A percentile compares a stretch with the other conserved stretches of the same genome.
These are phyloP conservation scores for Sandelia bainsii DNA, from an alignment of 2,797 vertebrate genomes.

Conservation along the genomic window DNA sequence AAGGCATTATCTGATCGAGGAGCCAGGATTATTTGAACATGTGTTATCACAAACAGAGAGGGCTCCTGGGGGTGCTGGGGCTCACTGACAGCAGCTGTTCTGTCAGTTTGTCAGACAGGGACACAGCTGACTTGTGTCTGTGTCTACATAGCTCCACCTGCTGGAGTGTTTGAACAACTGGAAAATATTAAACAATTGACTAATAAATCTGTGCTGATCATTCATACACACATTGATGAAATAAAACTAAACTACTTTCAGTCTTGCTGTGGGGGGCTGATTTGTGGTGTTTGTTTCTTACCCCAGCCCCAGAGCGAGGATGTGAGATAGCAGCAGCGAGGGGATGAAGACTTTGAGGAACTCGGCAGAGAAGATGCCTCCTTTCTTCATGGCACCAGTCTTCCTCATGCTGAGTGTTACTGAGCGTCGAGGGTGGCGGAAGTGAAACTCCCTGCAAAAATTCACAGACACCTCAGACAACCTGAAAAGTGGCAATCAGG, in stretches of 20 bases:
- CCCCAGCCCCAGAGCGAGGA: slow-evolving; percentile 97
- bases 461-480: slow-evolving; percentile 14
- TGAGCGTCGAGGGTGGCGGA: slow-evolving; percentile 94
- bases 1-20: slow-evolving; percentile 23
- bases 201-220: not conserved
- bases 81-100: slow-evolving; percentile 50
- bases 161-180: slow-evolving; percentile 40
- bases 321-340: slow-evolving; percentile 96
- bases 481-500: not conserved
- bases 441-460: slow-evolving; percentile 93
- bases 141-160: slow-evolving; percentile 54
- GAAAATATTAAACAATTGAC: not conserved
- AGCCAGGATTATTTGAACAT: slow-evolving; percentile 29
- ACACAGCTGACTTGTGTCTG: not conserved
- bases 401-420: slow-evolving; percentile 98
- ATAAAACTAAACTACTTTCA: not conserved
- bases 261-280: not conserved
- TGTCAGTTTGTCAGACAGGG: slow-evolving; percentile 4
- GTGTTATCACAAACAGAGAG: slow-evolving; percentile 12
- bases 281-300: slow-evolving; percentile 74
- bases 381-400: slow-evolving; percentile 98
- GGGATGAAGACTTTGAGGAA: slow-evolving; percentile 99
- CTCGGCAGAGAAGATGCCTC: slow-evolving; percentile 97
- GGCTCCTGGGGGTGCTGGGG: slow-evolving; percentile 39
- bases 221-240: not conserved